Evolutionary conservation across 2,113 vertebrate species (phyloP), one percentile per base, ranked within the genome.

Genomic region (Prunella himalayana): DNA sequence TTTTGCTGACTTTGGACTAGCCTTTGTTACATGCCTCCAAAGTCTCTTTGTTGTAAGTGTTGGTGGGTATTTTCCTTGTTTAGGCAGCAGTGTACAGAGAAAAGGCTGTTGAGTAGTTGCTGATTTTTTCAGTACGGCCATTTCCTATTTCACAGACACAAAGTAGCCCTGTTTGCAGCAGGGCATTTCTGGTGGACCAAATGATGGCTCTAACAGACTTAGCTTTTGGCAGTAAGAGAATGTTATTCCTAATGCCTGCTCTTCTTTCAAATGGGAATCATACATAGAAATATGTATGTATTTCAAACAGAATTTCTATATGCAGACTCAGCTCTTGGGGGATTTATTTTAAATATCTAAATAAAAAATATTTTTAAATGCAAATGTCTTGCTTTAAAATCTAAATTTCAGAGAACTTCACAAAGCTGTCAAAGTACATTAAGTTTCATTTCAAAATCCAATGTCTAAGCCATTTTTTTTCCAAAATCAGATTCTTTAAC

Each of bases 141-240:
- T 87, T 91, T 97, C 83, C 92, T 95, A 84, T 91, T 82, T 51
- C 49, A 64, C n/a, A 78, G 57, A 73, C 88, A 95, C 83, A 94
- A 91, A 87, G 77, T 89, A 86, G 57, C 73, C 73, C 61, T 91
- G 68, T 96, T 92, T 95, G 80, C 65, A 82, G 49, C 18, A 76
- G 28, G 76, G n/a, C 73, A 68, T 68, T 95, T 96, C 77, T 95
- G 61, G 80, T 89, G 72, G 81, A 96, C 69, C 60, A 87, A 78
- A 71, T 95, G 69, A 91, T 94, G 90, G 45, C 81, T 94, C 57
- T 90, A 92, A 86, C 88, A 93, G 94, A 92, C 69, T n/a, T 56
- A 39, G 47, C 8, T 92, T 86, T 94, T 94, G 89, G 92, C 88
- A 91, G 28, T 39, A 56, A 79, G 61, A 37, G 16, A 50, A 30